Conservation (phyloP, 2,888 invertebrate species). For the Caenorhabditis sp. region DNA sequence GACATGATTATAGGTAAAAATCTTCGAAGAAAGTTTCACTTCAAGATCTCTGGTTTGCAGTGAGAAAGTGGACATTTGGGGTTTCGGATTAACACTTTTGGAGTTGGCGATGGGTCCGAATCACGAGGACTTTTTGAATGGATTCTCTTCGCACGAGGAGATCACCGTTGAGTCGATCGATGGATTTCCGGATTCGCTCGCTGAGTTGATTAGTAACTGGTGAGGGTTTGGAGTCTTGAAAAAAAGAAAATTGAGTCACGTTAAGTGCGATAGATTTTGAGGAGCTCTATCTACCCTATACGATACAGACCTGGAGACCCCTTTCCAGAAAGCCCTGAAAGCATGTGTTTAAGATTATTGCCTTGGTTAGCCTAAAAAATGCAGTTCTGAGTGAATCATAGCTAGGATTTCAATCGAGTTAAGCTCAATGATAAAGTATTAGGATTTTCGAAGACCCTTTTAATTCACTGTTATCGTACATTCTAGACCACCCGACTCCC, state of each 20-base stretch:
- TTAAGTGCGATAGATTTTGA: no score
- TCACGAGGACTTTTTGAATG: constrained; percentile 39
- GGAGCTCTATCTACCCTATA: no score
- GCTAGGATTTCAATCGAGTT: no score
- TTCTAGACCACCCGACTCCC: neutral
- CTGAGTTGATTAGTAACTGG: constrained; percentile 49
- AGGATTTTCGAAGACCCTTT: neutral
- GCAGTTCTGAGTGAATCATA: no score
- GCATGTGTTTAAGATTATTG: no score
- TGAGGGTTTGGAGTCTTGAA: neutral
- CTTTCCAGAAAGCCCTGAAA: no score
- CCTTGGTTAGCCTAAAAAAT: no score
- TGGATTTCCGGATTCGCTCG: constrained; percentile 35
- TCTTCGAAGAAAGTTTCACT: neutral
- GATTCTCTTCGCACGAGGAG: constrained; percentile 23
- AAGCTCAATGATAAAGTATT: no score
- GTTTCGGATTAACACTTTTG: constrained; percentile 54
- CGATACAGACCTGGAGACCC: no score
- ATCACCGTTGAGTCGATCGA: constrained; percentile 40
- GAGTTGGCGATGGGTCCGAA: constrained; percentile 53
- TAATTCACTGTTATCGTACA: neutral
- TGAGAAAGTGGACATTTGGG: constrained; percentile 62
- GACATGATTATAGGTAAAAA: constrained; percentile 51
- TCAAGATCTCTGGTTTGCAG: no score
- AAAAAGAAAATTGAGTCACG: no score